A percentile compares a stretch with the other conserved stretches of the same genome.
Evolutionary conservation across 2,797 vertebrate species (phyloP).

Genomic region (Echiichthys vipera): DNA sequence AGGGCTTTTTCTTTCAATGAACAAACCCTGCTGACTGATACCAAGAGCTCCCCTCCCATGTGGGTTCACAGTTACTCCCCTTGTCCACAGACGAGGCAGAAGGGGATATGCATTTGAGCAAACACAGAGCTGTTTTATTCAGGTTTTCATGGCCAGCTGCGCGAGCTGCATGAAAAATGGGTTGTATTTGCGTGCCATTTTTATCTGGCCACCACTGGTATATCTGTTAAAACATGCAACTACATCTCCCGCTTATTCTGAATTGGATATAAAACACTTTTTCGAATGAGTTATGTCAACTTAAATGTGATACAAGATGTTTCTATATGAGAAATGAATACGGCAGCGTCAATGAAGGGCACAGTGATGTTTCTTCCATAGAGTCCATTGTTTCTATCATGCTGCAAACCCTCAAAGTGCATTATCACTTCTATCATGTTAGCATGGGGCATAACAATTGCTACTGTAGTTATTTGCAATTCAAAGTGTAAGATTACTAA

Average conservation of each 20-base stretch:
- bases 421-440: not conserved
- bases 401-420: not conserved
- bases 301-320: not conserved
- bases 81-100: conserved; percentile 38
- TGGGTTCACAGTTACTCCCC: conserved; percentile 41
- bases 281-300: not conserved
- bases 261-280: not conserved
- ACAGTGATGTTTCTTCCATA: not conserved
- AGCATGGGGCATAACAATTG: not conserved
- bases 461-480: not conserved
- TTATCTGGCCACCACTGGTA: not conserved
- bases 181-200: not conserved
- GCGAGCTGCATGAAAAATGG: conserved; percentile 58
- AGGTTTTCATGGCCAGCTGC: conserved; percentile 18
- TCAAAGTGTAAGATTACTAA: not conserved
- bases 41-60: conserved; percentile 39
- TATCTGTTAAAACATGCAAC: not conserved
- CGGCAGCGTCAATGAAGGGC: not conserved
- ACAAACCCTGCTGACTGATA: conserved; percentile 41
- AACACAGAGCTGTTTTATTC: conserved; percentile 48
- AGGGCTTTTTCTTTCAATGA: conserved; percentile 26
- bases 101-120: conserved; percentile 49
- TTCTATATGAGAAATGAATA: not conserved
- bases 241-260: conserved; percentile 11
- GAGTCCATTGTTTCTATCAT: not conserved